A percentile compares a stretch with the other conserved stretches of the same genome.
These are phyloP conservation scores for Planiliza haematocheilus DNA, from an alignment of 2,113 vertebrate genomes.

Conservation along the genomic window DNA sequence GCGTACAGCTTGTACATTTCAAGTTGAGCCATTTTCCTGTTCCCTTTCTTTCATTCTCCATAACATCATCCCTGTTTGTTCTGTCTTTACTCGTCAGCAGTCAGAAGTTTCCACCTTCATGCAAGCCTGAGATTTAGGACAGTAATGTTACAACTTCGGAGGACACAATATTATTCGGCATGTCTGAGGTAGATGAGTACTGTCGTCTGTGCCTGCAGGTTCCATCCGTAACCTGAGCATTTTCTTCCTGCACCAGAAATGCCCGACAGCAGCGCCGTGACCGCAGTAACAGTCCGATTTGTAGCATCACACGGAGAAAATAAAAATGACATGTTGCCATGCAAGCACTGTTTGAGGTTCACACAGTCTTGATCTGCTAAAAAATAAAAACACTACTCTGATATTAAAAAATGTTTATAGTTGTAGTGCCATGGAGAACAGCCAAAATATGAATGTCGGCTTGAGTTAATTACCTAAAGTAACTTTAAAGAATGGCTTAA, in stretches of 20 bases:
- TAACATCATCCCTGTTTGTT: neutral
- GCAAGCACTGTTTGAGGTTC: conserved; percentile 41
- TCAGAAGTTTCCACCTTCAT: neutral
- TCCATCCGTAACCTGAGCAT: conserved; percentile 20
- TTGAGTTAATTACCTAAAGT: conserved; percentile 47
- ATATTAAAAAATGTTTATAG: conserved; percentile 9
- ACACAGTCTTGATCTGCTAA: conserved; percentile 25
- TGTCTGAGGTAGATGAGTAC: conserved; percentile 33
- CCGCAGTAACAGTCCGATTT: conserved; percentile 16
- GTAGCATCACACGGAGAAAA: conserved; percentile 38
- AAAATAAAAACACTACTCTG: neutral
- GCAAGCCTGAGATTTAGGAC: conserved; percentile 20
- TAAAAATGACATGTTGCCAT: conserved; percentile 20
- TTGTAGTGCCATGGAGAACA: conserved; percentile 67
- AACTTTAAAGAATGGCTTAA: conserved; percentile 28
- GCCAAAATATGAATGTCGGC: conserved; percentile 53
- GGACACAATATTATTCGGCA: neutral
- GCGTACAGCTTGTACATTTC: conserved; percentile 15
- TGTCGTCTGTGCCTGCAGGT: conserved; percentile 53
- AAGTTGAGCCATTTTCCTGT: conserved; percentile 10
- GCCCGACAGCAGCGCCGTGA: conserved; percentile 12
- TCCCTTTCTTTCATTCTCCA: neutral
- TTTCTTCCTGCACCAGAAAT: conserved; percentile 13
- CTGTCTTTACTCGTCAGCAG: neutral
- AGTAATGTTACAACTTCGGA: conserved; percentile 15